Conservation (phyloP, 2,888 invertebrate species). For the Epirrita christyi region DNA sequence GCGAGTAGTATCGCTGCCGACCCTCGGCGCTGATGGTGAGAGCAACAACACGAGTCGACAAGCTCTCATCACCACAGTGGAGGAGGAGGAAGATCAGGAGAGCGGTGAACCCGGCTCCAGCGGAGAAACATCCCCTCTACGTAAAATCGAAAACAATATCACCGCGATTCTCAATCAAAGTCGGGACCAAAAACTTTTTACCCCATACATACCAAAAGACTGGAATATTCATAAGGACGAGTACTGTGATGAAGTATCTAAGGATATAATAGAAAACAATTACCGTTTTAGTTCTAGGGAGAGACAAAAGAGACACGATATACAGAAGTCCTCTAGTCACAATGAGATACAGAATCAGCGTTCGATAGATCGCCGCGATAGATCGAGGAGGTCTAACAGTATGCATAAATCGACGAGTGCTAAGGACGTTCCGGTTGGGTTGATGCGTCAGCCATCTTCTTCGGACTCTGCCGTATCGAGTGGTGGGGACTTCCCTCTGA, state of each 20-base stretch:
- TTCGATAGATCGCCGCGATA: constrained; percentile 78
- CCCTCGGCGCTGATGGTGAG: constrained; percentile 84
- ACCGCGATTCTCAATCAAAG: constrained; percentile 87
- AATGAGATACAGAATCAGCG: constrained; percentile 85
- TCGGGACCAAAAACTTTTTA: constrained; percentile 82
- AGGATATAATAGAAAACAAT: constrained; percentile 80
- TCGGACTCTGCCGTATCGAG: constrained; percentile 82
- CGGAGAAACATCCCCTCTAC: constrained; percentile 87
- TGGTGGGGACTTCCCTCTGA: constrained; percentile 85
- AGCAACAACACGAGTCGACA: constrained; percentile 81
- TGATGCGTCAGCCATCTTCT: constrained; percentile 81
- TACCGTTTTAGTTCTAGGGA: constrained; percentile 82
- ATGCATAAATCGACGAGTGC: constrained; percentile 91
- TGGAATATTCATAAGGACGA: constrained; percentile 85
- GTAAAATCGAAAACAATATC: constrained; percentile 90
- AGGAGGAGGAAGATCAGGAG: constrained; percentile 89
- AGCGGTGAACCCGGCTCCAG: constrained; percentile 86
- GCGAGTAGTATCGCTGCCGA: constrained; percentile 88
- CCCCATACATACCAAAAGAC: constrained; percentile 83
- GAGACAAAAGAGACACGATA: constrained; percentile 82
- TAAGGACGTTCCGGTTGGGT: constrained; percentile 87
- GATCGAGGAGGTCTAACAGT: constrained; percentile 84
- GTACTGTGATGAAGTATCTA: constrained; percentile 82
- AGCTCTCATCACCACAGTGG: constrained; percentile 88
- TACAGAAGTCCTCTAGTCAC: constrained; percentile 86